phyloP scores from a whole-genome alignment of 2,888 invertebrate species.

The Zeuzera pyrina region DNA sequence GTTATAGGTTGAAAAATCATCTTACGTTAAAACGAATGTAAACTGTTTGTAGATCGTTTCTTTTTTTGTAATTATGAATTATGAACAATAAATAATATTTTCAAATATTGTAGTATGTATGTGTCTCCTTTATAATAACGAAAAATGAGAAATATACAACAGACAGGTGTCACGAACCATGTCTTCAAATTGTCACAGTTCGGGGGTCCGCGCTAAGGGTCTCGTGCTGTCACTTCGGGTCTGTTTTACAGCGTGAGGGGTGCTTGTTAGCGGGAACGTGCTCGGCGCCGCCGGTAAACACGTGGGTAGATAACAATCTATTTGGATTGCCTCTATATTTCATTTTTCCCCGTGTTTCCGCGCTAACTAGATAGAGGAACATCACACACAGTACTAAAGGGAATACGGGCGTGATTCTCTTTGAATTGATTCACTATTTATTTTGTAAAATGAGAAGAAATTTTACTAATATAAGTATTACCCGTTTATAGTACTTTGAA shows the following conservation, averaged over 20 bases:
- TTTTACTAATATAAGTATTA: too few relatives aligned
- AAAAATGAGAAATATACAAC: too few relatives aligned
- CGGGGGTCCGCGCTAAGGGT: constrained; percentile 45
- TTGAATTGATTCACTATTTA: constrained; percentile 31
- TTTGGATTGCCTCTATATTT: constrained; percentile 74
- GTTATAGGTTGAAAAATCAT: too few relatives aligned
- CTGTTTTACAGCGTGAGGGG: constrained; percentile 1
- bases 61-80: too few relatives aligned
- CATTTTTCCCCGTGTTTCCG: constrained; percentile 64
- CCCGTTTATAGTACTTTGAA: not conserved
- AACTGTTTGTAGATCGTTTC: too few relatives aligned
- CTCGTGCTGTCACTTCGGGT: too few relatives aligned
- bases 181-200: too few relatives aligned
- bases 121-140: too few relatives aligned
- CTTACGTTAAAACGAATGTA: too few relatives aligned
- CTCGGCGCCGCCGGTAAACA: constrained; percentile 65
- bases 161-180: too few relatives aligned
- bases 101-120: too few relatives aligned
- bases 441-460: constrained; percentile 9
- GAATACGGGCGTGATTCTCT: constrained; percentile 58
- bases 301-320: constrained; percentile 74
- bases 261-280: constrained; percentile 69
- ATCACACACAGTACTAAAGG: constrained; percentile 41
- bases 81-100: too few relatives aligned
- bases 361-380: constrained; percentile 67